Evolutionary conservation across 2,113 vertebrate species (phyloP), one percentile per base, ranked within the genome.

Genomic region (Varanus komodoensis): DNA sequence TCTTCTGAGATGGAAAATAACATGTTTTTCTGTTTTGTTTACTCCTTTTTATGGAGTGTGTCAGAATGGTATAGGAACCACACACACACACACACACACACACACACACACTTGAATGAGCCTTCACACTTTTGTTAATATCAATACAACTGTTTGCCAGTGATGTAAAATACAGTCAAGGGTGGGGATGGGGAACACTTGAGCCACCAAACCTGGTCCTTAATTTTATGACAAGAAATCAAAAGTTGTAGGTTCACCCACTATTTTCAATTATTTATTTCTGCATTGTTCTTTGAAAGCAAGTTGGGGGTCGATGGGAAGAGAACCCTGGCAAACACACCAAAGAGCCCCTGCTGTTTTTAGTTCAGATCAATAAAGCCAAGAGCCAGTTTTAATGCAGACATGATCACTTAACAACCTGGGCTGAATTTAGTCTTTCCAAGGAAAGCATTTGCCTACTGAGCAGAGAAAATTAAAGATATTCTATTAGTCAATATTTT

Each of bases 401-500:
- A 84, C 48, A 52, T 27, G 9, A 85, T 54, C 75, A 29, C 74
- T 69, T 52, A 84, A 54, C 32, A 85, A 29, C 74, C n/a, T 69
- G 21, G 48, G 14, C 32, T 68, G 21, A 38, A 69, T 17, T 34
- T 15, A 38, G 2, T 68, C 48, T 85, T 85, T 68, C 14, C 44
- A 89, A 8, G 79, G 44, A 57, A 89, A 69, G 32, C 61, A 89
- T 89, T 79, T 85, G 74, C 50, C 64, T 71, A 44, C 1, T 32
- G 44, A 71, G n/a, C 19, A 54, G 19, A 15, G n/a, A 52, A 69
- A 75, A 84, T 32, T 67, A 64, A 2, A 29, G 48, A 79, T 79
- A 79, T 71, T 68, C 61, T 34, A 19, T n/a, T 67, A 50, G 78
- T 85, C 15, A 89, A 69, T 89, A 80, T 54, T 89, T 84, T 21